phyloP scores from a whole-genome alignment of 2,888 invertebrate genomes.

The Phragmatobia fuliginosa region DNA sequence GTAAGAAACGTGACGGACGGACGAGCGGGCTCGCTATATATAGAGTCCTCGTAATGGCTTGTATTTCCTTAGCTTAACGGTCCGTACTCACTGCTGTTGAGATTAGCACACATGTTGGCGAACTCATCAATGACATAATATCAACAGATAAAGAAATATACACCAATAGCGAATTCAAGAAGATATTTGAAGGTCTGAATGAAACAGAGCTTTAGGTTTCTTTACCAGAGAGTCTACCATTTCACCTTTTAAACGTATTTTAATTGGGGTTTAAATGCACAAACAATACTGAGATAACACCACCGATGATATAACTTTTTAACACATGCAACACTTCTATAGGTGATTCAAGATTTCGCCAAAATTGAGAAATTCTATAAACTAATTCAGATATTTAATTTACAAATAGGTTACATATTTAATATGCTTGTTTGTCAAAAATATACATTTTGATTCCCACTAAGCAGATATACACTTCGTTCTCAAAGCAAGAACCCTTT shows the following conservation, averaged over 20 bases:
- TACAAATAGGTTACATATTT: no score
- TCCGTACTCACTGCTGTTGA: slow-evolving; percentile 4
- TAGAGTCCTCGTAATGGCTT: slow-evolving; percentile 67
- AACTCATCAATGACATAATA: neutral
- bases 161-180: neutral
- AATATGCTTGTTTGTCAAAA: no score
- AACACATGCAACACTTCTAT: no score
- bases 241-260: neutral
- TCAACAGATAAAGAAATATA: neutral
- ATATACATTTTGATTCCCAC: no score
- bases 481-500: no score
- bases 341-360: neutral
- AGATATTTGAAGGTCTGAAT: neutral
- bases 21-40: slow-evolving; percentile 66
- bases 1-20: slow-evolving; percentile 70
- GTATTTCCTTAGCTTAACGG: slow-evolving; percentile 63
- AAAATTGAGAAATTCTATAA: no score
- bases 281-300: no score
- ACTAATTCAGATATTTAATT: no score
- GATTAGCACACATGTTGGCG: slow-evolving; percentile 12
- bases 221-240: neutral
- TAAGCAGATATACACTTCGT: no score
- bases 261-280: no score
- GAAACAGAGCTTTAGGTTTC: neutral
- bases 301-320: no score